Conservation (phyloP, 2,888 invertebrate genomes). For the Epinotia brunnichana region DNA sequence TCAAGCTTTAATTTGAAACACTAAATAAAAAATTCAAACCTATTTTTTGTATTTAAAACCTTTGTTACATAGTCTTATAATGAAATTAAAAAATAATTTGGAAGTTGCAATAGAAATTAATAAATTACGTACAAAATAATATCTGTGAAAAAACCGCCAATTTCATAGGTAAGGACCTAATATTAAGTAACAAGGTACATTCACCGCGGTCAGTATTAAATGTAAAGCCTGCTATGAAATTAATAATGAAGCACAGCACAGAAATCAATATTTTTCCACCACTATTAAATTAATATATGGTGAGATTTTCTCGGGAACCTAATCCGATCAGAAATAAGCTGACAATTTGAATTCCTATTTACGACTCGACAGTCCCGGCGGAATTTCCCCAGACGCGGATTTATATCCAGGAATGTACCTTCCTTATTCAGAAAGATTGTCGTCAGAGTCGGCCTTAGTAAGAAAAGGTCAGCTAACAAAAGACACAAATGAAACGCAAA, state of each 20-base stretch:
- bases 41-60: too few relatives aligned
- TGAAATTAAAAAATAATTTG: too few relatives aligned
- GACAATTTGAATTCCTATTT: constrained; percentile 41
- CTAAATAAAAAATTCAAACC: too few relatives aligned
- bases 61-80: too few relatives aligned
- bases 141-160: too few relatives aligned
- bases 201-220: not conserved
- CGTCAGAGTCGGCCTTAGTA: not conserved
- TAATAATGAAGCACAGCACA: not conserved
- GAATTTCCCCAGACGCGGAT: constrained; percentile 37
- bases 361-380: constrained; percentile 18
- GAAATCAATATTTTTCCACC: not conserved
- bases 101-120: too few relatives aligned
- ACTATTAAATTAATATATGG: constrained; percentile 6
- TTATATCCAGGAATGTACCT: constrained; percentile 21
- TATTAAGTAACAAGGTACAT: too few relatives aligned
- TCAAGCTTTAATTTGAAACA: too few relatives aligned
- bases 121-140: too few relatives aligned
- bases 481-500: not conserved
- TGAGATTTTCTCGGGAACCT: not conserved
- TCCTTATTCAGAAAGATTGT: constrained; percentile 16
- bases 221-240: not conserved
- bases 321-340: constrained; percentile 25
- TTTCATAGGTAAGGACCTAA: too few relatives aligned
- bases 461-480: not conserved